Conservation (phyloP, 1,140 invertebrate genomes). For the Riptortus pedestris region DNA sequence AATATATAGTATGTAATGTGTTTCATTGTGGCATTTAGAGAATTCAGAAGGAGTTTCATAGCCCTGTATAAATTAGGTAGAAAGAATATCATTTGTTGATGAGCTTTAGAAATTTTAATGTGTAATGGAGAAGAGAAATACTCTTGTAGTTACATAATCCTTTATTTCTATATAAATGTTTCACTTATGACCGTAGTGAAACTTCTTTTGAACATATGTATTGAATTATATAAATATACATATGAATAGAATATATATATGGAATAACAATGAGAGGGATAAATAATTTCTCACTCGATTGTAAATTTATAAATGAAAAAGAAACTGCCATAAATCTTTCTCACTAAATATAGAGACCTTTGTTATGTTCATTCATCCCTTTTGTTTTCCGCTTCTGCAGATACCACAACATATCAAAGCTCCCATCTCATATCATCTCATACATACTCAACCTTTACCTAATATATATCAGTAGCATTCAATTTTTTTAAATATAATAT, state of each 20-base stretch:
- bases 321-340: constrained; percentile 18
- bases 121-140: neutral
- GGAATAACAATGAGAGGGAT: neutral
- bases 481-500: neutral
- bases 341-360: neutral
- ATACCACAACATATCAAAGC: neutral
- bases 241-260: constrained; percentile 1
- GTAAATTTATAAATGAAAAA: constrained; percentile 13
- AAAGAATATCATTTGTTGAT: constrained; percentile 9
- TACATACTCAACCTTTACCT: neutral
- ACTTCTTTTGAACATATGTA: constrained; percentile 19
- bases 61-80: constrained; percentile 19
- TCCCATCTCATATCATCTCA: neutral
- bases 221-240: neutral
- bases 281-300: neutral
- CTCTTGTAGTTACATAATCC: neutral
- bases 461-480: neutral
- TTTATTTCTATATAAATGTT: constrained; percentile 16
- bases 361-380: neutral
- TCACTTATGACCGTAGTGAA: constrained; percentile 5
- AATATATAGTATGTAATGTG: constrained; percentile 17
- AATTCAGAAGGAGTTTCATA: constrained; percentile 20
- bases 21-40: constrained; percentile 16
- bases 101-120: constrained; percentile 16
- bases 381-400: neutral